Base-by-base conservation (phyloP, 2,888 invertebrate species). In the Dynastes maya region DNA sequence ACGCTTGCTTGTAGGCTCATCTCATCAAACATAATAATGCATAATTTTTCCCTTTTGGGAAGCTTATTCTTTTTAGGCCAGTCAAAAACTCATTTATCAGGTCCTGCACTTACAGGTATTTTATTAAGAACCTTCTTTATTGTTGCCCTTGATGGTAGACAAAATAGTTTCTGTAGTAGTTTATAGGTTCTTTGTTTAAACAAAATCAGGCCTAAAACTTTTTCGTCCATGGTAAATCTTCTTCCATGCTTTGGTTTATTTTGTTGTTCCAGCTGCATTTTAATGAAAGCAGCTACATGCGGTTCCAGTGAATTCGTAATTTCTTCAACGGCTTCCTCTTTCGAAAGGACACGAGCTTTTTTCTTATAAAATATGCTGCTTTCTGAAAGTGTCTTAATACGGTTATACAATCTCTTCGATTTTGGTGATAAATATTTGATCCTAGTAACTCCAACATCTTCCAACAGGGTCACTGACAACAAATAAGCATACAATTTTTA, bases 101-200 rank as follows among this genome's bases (percentile, higher is more conserved):
- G 37, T 3, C 37, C 3, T 37, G 37, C 37, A 4, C 9, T 2
- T 22, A 70, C 13, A 37, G 70, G 53, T 37, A 70, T 70, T n/a
- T 27, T 70, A 0, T 29, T 22, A 6, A 63, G 27, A 32, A 63
- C 9, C 0, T 63, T 63, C 13, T 27, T 63, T 32, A 29, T 27
- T 5, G 63, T 63, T 29, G 0, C 27, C 8, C 32, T 37, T 32
- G 37, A 37, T 40, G 65, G 65, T 16, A 65, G 16, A 40, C 40
- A 37, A 65, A 65, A 65, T 13, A 65, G 16, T 1, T 37, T 65
- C 16, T 65, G 11, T 8, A 65, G 13, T 8, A 37, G 32, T 40
- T 40, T 65, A 29, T 65, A 65, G 13, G n/a, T 40, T 40, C 40
- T 65, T n/a, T 65, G 65, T 65, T 65, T 65, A 16, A 45, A 65